Base-by-base conservation (phyloP, 2,797 vertebrate genomes). In the Caiman crocodilus region DNA sequence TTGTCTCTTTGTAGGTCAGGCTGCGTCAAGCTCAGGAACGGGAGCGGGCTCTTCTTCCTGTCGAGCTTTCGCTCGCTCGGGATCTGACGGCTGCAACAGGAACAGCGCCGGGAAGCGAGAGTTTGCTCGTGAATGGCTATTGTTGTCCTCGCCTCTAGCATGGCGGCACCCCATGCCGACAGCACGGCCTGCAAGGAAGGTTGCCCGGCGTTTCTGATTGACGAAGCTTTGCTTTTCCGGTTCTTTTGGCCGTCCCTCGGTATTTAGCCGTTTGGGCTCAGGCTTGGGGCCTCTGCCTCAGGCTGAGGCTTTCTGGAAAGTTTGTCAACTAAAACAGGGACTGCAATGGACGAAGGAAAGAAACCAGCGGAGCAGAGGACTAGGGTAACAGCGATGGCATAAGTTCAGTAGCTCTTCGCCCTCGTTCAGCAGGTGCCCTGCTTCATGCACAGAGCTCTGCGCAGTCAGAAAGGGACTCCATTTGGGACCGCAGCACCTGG, bases 111-210 rank as follows among this genome's bases (percentile, higher is more conserved):
- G 28, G 55, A 56, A 57, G 74, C 6, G 23, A 32, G 21, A 50
- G 59, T 87, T 87, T 60, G 14, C 14, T 35, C 76, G 64, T 2
- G 50, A 25, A 15, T 61, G 15, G 55, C 6, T 73, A 14, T 1
- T 80, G 82, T 64, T 87, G 56, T 0, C 69, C 18, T 18, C 35
- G 73, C 20, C 79, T 77, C 28, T 25, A 30, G 10, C 35, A 57
- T 76, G 58, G 17, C 0, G 5, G 3, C 85, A 73, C 35, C 42
- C 18, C 1, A 0, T 0, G 8, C 25, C 28, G 5, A 57, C 56
- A 73, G 21, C 30, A 21, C 4, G 0, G 1, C 18, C 2, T 61
- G 25, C 28, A 50, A 11, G 10, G 42, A 50, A 50, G 42, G 9
- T 50, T 9, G 42, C 42, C 42, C 42, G 6, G 42, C 11, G 42